Evolutionary conservation across 2,888 invertebrate genomes (phyloP).

Genomic region (Cetonia aurata): DNA sequence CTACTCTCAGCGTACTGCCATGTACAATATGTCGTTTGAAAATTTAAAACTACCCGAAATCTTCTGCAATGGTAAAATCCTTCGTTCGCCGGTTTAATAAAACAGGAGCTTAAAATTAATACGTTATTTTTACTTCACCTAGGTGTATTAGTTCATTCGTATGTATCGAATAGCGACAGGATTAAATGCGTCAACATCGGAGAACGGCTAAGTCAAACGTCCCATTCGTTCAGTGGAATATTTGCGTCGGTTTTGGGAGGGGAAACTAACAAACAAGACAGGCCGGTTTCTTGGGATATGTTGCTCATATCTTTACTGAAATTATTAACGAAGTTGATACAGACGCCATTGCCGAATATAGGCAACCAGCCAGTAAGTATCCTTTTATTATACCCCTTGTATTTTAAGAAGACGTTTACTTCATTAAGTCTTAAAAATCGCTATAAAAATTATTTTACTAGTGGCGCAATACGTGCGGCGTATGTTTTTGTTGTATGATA

Average conservation of each 20-base stretch:
- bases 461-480: no score
- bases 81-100: no score
- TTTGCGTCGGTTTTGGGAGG: constrained; percentile 81
- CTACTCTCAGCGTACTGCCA: no score
- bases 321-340: constrained; percentile 72
- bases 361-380: constrained; percentile 61
- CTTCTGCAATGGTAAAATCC: no score
- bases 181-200: constrained; percentile 70
- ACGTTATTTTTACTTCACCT: constrained; percentile 36
- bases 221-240: constrained; percentile 77
- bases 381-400: neutral
- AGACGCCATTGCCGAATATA: constrained; percentile 72
- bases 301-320: constrained; percentile 80
- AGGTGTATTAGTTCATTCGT: constrained; percentile 70
- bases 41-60: no score
- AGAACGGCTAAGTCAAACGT: constrained; percentile 68
- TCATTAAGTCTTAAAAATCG: no score
- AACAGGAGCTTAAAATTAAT: neutral
- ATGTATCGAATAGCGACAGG: constrained; percentile 70
- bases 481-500: no score
- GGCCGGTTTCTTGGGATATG: constrained; percentile 79
- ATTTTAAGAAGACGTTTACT: neutral
- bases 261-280: constrained; percentile 72
- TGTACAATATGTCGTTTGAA: no score
- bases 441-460: no score